These are phyloP conservation scores for Botrylloides violaceus DNA, from an alignment of 23 tunicate species.

Conservation along the genomic window DNA sequence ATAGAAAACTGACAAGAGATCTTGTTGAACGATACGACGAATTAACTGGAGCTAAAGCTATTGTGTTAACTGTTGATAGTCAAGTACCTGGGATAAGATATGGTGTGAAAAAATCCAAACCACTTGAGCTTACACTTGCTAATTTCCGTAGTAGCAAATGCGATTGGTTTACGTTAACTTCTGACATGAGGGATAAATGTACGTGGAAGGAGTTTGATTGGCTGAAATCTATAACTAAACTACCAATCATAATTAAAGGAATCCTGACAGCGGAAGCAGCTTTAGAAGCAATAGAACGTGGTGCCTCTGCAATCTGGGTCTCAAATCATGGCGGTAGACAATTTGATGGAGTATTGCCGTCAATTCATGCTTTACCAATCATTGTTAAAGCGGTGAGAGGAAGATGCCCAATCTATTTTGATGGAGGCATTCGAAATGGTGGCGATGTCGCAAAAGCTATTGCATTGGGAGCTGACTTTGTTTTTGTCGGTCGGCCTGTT, in stretches of 20 bases:
- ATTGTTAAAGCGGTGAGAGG: slow-evolving; percentile 36
- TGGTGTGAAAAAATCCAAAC: not conserved
- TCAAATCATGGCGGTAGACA: not conserved
- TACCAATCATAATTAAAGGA: slow-evolving; percentile 69
- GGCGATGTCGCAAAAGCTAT: slow-evolving; percentile 41
- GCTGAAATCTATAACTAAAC: slow-evolving; percentile 52
- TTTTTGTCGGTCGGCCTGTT: slow-evolving; percentile 42
- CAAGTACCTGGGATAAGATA: slow-evolving; percentile 51
- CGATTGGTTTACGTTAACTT: not conserved
- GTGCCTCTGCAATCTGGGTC: not conserved
- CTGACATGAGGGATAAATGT: not conserved
- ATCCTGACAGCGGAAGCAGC: slow-evolving; percentile 15
- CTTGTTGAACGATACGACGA: slow-evolving; percentile 58
- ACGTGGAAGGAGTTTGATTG: slow-evolving; percentile 59
- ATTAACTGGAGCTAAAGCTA: slow-evolving; percentile 31
- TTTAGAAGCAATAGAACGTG: not conserved
- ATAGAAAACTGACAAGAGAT: slow-evolving; percentile 30
- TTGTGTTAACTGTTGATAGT: slow-evolving; percentile 62
- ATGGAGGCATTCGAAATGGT: slow-evolving; percentile 44
- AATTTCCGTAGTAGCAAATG: not conserved
- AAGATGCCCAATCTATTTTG: slow-evolving; percentile 30
- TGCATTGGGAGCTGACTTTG: slow-evolving; percentile 40
- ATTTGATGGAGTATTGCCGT: not conserved
- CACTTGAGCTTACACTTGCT: not conserved
- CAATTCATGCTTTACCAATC: slow-evolving; percentile 29